A percentile compares a stretch with the other conserved stretches of the same genome.
phyloP scores from a whole-genome alignment of 1,140 invertebrate genomes.

The Nephotettix cincticeps region DNA sequence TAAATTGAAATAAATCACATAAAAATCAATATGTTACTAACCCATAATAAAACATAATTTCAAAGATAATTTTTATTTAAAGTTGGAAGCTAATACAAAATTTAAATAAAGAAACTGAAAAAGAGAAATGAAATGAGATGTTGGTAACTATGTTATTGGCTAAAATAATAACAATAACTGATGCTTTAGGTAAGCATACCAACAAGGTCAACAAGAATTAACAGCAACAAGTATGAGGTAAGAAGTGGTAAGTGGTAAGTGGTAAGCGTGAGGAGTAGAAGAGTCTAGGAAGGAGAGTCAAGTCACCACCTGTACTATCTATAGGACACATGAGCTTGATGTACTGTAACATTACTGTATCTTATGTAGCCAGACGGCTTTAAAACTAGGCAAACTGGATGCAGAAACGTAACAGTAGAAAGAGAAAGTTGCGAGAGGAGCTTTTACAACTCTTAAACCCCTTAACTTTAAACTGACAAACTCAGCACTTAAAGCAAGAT shows the following conservation, averaged over 20 bases:
- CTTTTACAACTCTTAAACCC: slow-evolving; percentile 4
- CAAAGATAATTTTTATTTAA: too few relatives aligned
- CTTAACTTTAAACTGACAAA: background rate
- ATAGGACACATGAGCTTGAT: slow-evolving; percentile 23
- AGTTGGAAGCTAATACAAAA: too few relatives aligned
- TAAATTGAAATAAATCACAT: too few relatives aligned
- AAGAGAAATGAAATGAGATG: too few relatives aligned
- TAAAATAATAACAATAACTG: slow-evolving; percentile 16
- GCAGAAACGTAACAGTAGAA: slow-evolving; percentile 21
- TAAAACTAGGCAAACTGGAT: slow-evolving; percentile 24
- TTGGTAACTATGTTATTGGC: slow-evolving; percentile 1
- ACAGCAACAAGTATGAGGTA: slow-evolving; percentile 14
- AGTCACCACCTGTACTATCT: slow-evolving; percentile 10
- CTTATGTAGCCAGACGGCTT: slow-evolving; percentile 17
- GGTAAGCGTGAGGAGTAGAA: background rate
- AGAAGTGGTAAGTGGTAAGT: background rate
- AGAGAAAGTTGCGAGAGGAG: background rate
- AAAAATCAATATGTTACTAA: too few relatives aligned
- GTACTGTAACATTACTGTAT: slow-evolving; percentile 28
- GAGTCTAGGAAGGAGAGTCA: background rate
- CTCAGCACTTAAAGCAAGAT: slow-evolving; percentile 1
- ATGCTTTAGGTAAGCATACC: background rate
- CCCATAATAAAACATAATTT: too few relatives aligned
- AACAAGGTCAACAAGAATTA: slow-evolving; percentile 19
- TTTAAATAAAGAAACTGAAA: too few relatives aligned